Base-by-base conservation (phyloP, 2,888 invertebrate species). In the Cabera pusaria region DNA sequence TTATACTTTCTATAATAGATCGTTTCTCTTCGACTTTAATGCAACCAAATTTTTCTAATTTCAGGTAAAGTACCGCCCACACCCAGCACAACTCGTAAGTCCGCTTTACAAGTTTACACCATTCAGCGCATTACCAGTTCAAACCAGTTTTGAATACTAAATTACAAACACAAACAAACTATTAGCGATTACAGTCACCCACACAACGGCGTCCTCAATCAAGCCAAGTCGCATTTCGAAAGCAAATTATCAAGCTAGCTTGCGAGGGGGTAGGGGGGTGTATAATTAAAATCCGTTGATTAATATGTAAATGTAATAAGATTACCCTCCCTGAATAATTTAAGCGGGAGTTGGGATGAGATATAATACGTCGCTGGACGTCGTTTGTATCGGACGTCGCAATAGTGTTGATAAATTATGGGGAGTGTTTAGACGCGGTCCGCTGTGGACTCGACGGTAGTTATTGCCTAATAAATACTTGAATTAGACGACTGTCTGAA, bases 221-320 rank as follows among this genome's bases (percentile, higher is more conserved):
- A 82, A 72, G 74, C 65, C 80, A 80, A 84, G 78, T 80, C 82
- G 79, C 81, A 85, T 83, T 84, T 81, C 77, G 81, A 81, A 83
- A 83, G 83, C 83, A 81, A 86, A 86, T 86, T 86, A 85, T 83
- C 82, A 82, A 75, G 77, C 72, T 67, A 68, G 72, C 69, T 52
- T 40, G 52, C 46, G 35, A 41, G 74, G 88, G 84, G 85, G 90
- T 90, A 90, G 12, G 72, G 88, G 90, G 92, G 93, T 91, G 94
- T 93, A 95, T 96, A 96, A 96, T 96, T 96, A 96, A 96, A 96
- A 96, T 96, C 95, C 95, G 95, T 96, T 96, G 96, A 96, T 96
- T 96, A 96, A 96, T 96, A 96, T 96, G 96, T 96, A 96, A 96
- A 96, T 96, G 96, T 96, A 96, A 96, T 96, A 96, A 96, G 96